Evolutionary conservation across 2,113 vertebrate species (phyloP).

Genomic region (Mesoclemmys tuberculata): DNA sequence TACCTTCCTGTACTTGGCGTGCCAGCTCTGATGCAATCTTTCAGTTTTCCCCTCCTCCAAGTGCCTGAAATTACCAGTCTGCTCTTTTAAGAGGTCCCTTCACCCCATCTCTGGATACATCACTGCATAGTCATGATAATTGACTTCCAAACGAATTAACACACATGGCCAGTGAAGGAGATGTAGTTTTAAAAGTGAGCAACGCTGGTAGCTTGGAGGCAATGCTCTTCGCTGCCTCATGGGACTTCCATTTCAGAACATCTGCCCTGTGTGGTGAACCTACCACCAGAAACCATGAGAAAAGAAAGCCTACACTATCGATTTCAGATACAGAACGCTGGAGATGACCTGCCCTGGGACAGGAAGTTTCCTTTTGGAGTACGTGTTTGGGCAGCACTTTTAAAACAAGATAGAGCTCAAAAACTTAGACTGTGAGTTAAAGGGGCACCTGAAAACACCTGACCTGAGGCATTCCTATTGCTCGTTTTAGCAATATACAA

Average conservation of each 20-base stretch:
- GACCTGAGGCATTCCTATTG: not conserved
- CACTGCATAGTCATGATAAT: not conserved
- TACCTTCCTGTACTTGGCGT: not conserved
- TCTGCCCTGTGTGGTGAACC: not conserved
- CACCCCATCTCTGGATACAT: not conserved
- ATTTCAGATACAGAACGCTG: not conserved
- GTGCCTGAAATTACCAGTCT: not conserved
- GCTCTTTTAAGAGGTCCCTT: not conserved
- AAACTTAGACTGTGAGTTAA: not conserved
- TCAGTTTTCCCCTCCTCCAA: not conserved
- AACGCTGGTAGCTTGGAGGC: slow-evolving; percentile 11
- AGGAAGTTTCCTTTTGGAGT: not conserved
- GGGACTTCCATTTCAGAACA: not conserved
- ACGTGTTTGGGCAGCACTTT: not conserved
- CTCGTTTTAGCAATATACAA: not conserved
- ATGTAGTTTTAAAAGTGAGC: not conserved
- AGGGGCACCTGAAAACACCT: not conserved
- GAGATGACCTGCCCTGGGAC: not conserved
- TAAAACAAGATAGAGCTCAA: not conserved
- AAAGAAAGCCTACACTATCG: not conserved
- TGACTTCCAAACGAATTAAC: slow-evolving; percentile 23
- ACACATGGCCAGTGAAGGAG: not conserved
- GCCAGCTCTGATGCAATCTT: not conserved
- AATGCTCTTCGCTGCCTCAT: slow-evolving; percentile 13
- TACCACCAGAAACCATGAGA: not conserved